Base-by-base conservation (phyloP, 1,140 invertebrate species). In the Patella vulgata region DNA sequence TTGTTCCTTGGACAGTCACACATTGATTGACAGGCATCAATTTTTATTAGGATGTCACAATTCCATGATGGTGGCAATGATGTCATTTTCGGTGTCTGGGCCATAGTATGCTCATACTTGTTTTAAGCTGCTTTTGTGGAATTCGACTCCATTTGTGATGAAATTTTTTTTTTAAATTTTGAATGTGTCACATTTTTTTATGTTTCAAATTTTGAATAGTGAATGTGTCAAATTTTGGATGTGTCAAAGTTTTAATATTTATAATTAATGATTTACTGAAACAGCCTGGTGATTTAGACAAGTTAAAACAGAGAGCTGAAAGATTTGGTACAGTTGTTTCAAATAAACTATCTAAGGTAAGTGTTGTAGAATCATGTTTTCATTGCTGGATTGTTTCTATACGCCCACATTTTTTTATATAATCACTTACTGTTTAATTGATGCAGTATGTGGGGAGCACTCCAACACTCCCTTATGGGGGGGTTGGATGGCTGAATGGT, bases 261-360 rank as follows among this genome's bases (percentile, higher is more conserved):
- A n/a, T n/a, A n/a, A n/a, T n/a, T n/a, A n/a, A n/a, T n/a, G n/a
- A n/a, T n/a, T n/a, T n/a, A n/a, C n/a, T n/a, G n/a, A n/a, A n/a
- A n/a, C n/a, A 77, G 73, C 59, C 63, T 8, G 47, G 40, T 33
- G 66, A 70, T 50, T 11, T 68, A 21, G 69, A 78, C 11, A 69
- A 59, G 25, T 50, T 78, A 39, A 78, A 78, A 42, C 68, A 78
- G 50, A 61, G 75, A 59, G 73, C 73, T 42, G 75, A 75, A 52
- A 61, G 75, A 40, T 78, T 78, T 69, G 75, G 75, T 11, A 61
- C 66, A 4, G 65, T 69, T 14, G 47, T 70, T 12, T 63, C 75
- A 4, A 57, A 66, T 17, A 54, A 57, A 1, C 56, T 78, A 23
- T 69, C 71, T 19, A 75, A 74, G 55, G 73, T 74, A 61, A 50